Evolutionary conservation across 53 echinoderm and acorn worm genomes (phyloP).

Genomic region (Apostichopus leukothele): DNA sequence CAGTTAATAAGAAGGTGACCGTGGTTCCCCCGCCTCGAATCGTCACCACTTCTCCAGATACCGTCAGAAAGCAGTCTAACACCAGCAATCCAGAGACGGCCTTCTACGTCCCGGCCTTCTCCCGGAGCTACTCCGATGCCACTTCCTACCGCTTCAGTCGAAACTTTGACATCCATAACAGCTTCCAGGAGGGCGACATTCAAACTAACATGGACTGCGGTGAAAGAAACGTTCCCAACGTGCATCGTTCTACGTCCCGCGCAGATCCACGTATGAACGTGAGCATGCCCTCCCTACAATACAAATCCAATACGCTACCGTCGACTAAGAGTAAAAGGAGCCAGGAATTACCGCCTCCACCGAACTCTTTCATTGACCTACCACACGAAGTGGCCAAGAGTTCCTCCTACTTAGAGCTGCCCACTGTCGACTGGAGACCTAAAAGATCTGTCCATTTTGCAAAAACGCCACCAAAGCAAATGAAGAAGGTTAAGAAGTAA

Average conservation of each 20-base stretch:
- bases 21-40: constrained; percentile 4
- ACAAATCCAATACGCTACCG: constrained; percentile 37
- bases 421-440: background rate
- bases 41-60: constrained; percentile 1
- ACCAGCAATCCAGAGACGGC: background rate
- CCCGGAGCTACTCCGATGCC: constrained; percentile 75
- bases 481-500: constrained; percentile 40
- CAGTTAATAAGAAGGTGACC: constrained; percentile 17
- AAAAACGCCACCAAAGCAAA: constrained; percentile 22
- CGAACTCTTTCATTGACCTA: constrained; percentile 18
- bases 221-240: background rate
- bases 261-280: constrained; percentile 3
- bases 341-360: constrained; percentile 24
- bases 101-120: background rate
- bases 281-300: constrained; percentile 24
- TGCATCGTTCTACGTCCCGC: background rate
- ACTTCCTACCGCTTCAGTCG: constrained; percentile 62
- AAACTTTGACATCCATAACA: constrained; percentile 51
- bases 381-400: background rate
- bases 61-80: no score
- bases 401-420: background rate
- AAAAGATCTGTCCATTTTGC: constrained; percentile 32
- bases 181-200: background rate
- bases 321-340: background rate
- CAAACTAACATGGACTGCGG: background rate